Percentiles rank a stretch among this genome's conserved stretches.
These are phyloP conservation scores for Tetraodon nigroviridis DNA, from an alignment of 2,113 vertebrate genomes.

Conservation along the genomic window DNA sequence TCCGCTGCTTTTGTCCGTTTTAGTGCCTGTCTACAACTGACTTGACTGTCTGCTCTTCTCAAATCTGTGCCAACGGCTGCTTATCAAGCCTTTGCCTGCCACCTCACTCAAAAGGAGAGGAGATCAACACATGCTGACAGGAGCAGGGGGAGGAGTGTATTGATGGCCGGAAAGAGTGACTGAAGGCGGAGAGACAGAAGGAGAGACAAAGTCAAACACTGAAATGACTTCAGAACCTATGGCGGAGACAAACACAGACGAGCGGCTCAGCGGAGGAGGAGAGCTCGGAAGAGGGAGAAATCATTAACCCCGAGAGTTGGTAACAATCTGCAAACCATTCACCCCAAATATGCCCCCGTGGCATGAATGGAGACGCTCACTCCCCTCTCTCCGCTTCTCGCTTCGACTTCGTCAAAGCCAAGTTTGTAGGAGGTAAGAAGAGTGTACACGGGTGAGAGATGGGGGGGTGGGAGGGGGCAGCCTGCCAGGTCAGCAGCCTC, in stretches of 20 bases:
- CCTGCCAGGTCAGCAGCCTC: conserved; percentile 68
- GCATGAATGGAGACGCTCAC: conserved; percentile 14
- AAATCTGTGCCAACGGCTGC: conserved; percentile 17
- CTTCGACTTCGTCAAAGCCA: conserved; percentile 39
- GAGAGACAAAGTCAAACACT: conserved; percentile 53
- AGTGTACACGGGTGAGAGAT: not conserved
- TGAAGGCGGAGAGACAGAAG: conserved; percentile 49
- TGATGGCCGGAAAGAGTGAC: conserved; percentile 58
- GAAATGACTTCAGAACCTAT: conserved; percentile 55
- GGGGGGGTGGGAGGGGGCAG: conserved; percentile 10
- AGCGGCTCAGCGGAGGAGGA: conserved; percentile 33
- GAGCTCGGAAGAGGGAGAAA: conserved; percentile 45
- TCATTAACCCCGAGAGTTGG: conserved; percentile 60
- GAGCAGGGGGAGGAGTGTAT: conserved; percentile 44
- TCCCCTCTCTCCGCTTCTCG: conserved; percentile 4
- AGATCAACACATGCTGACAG: conserved; percentile 57
- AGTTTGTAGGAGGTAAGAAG: conserved; percentile 17
- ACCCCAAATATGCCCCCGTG: conserved; percentile 7
- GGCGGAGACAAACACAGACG: conserved; percentile 56
- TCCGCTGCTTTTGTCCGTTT: conserved; percentile 5
- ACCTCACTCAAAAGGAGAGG: conserved; percentile 32
- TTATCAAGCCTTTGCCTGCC: conserved; percentile 15
- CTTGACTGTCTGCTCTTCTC: conserved; percentile 11
- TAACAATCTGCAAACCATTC: conserved; percentile 7
- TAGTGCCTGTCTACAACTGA: conserved; percentile 4